Evolutionary conservation across 2,797 vertebrate genomes (phyloP).

Genomic region (Sebastes goodei): DNA sequence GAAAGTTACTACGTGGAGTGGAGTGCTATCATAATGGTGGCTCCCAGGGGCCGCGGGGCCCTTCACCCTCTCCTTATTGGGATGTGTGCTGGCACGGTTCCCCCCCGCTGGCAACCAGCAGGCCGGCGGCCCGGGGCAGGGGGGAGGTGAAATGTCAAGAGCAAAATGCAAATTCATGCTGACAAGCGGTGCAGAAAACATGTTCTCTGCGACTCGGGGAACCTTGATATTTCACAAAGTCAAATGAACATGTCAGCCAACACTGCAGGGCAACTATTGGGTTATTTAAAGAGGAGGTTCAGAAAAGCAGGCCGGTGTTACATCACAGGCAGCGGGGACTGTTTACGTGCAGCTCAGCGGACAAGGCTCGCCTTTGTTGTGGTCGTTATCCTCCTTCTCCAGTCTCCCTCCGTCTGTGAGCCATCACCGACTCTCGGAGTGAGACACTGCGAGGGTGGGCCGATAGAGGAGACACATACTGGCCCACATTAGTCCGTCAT

Average conservation of each 20-base stretch:
- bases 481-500: constrained; percentile 31
- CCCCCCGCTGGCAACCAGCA: constrained; percentile 44
- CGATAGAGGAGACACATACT: constrained; percentile 21
- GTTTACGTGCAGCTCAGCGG: constrained; percentile 53
- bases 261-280: constrained; percentile 65
- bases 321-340: constrained; percentile 56
- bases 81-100: constrained; percentile 65
- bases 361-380: constrained; percentile 53
- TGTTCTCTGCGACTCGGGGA: constrained; percentile 79
- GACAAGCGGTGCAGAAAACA: constrained; percentile 82
- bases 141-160: constrained; percentile 77
- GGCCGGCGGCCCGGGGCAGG: constrained; percentile 28
- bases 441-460: constrained; percentile 38
- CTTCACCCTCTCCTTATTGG: constrained; percentile 50
- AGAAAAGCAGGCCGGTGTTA: constrained; percentile 60
- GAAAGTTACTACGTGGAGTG: not conserved
- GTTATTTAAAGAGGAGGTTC: constrained; percentile 78
- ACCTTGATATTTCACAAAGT: constrained; percentile 86
- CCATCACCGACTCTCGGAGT: not conserved
- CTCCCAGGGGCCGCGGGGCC: constrained; percentile 54
- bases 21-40: constrained; percentile 17
- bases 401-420: constrained; percentile 39
- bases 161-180: constrained; percentile 76
- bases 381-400: constrained; percentile 51
- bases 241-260: constrained; percentile 79